Base-by-base conservation (phyloP, 2,888 invertebrate species). In the Adineta ricciae region DNA sequence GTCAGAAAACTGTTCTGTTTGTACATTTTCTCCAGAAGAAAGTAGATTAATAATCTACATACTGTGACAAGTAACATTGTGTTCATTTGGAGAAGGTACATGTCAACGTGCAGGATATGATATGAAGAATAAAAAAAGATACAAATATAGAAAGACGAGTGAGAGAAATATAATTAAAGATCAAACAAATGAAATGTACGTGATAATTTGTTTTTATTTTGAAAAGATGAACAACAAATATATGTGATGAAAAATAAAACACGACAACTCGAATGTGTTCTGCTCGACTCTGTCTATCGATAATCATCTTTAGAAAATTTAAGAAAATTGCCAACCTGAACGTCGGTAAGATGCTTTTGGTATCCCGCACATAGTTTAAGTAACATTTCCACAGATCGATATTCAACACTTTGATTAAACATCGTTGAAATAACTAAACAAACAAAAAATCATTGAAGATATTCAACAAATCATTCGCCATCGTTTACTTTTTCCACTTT, bases 311-410 rank as follows among this genome's bases (percentile, higher is more conserved):
- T 32, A 64, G 27, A 64, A n/a, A 56, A 56, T 27, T 56, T 11
- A 56, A 56, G n/a, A 64, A 64, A 64, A 16, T 19, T 32, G 27
- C 64, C 64, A 64, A 78, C 78, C 78, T 78, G 78, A 78, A 78
- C 9, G 78, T 24, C 24, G 38, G 78, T 78, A 41, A n/a, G 24
- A 41, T 78, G 36, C n/a, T n/a, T 87, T 90, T 90, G 1, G 98
- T 98, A 90, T 99, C 98, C 92, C 96, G 96, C 56, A 99, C 97
- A 91, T 99, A 99, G 88, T 94, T 94, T 86, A 99, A 93, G 91
- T 99, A 99, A 84, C 97, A 93, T 90, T 97, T 95, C 99, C 99
- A 99, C 87, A 99, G 92, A 90, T 99, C 99, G 87, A 99, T 98
- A 92, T 97, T 97, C 86, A 98, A 93, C 87, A 99, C 97, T 93